Base-by-base conservation (phyloP, 2,113 vertebrate genomes). In the Paradisaea rubra region DNA sequence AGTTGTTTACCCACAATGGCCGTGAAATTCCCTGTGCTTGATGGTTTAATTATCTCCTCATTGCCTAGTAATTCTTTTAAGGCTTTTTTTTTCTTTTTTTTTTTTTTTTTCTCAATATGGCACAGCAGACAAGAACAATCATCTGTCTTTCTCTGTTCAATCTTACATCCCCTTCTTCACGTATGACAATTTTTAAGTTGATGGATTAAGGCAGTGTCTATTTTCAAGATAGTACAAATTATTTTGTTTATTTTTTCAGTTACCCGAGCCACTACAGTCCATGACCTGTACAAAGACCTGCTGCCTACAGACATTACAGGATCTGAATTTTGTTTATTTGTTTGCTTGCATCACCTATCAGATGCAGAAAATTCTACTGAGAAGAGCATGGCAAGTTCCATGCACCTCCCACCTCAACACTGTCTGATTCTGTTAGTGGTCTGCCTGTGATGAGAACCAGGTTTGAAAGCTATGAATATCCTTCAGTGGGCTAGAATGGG, bases 31-130 rank as follows among this genome's bases (percentile, higher is more conserved):
- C 65, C 80, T 53, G 41, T 76, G 57, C 80, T 73, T 93, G 72
- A 74, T 95, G 72, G 60, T 84, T 92, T 93, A 84, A 95, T 96
- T 92, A 91, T 88, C 92, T 94, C 53, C 50, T 88, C 50, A 72
- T 81, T 93, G 83, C 45, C 78, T 76, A 27, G 39, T 92, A 93
- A 88, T 92, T 96, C 53, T 93, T 93, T 86, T 44, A 81, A 88
- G 74, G 37, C 15, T 9, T 74, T 79, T 80, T 80, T 16, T 54
- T 5, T 54, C 15, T 9, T 28, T 41, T 88, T 53, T 11, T 37
- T 60, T 60, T 25, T 41, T 88, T 53, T 11, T 37, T 60, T 25
- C 21, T 1, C 13, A 23, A 5, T 49, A 42, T 63, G 35, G 30
- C 35, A 72, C 5, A 83, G n/a, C 33, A 66, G 76, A 89, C 64